Conservation (phyloP, 2,797 vertebrate species). For the Melanotaenia boesemani region DNA sequence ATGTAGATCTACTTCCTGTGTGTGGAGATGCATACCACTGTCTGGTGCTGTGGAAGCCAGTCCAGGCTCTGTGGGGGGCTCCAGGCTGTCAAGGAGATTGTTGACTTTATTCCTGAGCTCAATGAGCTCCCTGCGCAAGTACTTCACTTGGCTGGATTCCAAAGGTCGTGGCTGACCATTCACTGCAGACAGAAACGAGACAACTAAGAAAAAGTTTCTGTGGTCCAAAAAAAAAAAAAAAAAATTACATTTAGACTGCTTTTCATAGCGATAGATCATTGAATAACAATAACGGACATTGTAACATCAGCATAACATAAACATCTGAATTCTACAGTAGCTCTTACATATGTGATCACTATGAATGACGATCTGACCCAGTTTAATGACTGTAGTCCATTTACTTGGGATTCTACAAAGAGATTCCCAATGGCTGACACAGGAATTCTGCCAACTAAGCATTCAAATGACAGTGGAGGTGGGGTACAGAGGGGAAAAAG, state of each 20-base stretch:
- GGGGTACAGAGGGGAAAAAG: not conserved
- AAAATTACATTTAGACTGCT: not conserved
- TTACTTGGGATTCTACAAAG: constrained; percentile 32
- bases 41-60: constrained; percentile 87
- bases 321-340: not conserved
- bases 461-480: constrained; percentile 19
- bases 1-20: not conserved
- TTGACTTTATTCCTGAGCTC: constrained; percentile 99
- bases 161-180: constrained; percentile 97
- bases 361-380: constrained; percentile 29
- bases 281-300: not conserved
- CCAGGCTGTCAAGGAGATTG: constrained; percentile 94
- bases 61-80: constrained; percentile 92
- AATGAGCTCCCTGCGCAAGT: constrained; percentile 96
- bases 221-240: not conserved
- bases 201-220: not conserved
- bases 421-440: constrained; percentile 22
- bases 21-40: constrained; percentile 82
- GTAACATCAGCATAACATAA: not conserved
- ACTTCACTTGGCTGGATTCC: constrained; percentile 98
- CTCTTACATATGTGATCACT: not conserved
- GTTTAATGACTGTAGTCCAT: constrained; percentile 8
- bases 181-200: constrained; percentile 78
- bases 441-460: constrained; percentile 6
- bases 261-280: not conserved